phyloP scores from a whole-genome alignment of 2,113 vertebrate genomes.

The Nothocercus julius region DNA sequence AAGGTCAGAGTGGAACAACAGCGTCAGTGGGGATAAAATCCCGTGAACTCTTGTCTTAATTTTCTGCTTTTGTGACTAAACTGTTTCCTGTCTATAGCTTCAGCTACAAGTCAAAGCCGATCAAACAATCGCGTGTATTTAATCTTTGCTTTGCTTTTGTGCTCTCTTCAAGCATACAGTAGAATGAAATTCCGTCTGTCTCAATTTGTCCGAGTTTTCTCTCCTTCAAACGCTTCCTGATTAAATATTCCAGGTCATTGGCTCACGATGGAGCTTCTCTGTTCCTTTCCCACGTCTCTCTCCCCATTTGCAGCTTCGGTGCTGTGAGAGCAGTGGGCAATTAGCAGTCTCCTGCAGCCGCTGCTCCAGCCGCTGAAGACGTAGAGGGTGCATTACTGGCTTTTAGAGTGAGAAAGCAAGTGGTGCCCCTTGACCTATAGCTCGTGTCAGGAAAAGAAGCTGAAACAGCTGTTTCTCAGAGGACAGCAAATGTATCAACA shows the following conservation, averaged over 20 bases:
- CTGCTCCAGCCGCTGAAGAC: background rate
- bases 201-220: background rate
- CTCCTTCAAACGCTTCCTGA: background rate
- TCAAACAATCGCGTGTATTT: background rate
- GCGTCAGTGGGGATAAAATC: background rate
- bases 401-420: constrained; percentile 38
- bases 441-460: background rate
- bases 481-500: constrained; percentile 12
- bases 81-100: background rate
- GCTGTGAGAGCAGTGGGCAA: constrained; percentile 1
- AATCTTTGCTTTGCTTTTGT: background rate
- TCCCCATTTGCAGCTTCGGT: background rate
- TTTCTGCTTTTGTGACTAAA: background rate
- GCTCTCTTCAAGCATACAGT: background rate
- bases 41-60: background rate
- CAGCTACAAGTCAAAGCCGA: background rate
- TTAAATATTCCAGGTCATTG: background rate
- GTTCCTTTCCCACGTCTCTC: background rate
- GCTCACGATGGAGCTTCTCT: background rate
- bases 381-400: constrained; percentile 12
- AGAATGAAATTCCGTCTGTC: background rate
- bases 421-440: background rate
- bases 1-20: background rate
- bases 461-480: constrained; percentile 22
- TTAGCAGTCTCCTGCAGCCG: constrained; percentile 21